These are phyloP conservation scores for Coregonus ussuriensis DNA, from an alignment of 2,797 vertebrate species.

Conservation along the genomic window DNA sequence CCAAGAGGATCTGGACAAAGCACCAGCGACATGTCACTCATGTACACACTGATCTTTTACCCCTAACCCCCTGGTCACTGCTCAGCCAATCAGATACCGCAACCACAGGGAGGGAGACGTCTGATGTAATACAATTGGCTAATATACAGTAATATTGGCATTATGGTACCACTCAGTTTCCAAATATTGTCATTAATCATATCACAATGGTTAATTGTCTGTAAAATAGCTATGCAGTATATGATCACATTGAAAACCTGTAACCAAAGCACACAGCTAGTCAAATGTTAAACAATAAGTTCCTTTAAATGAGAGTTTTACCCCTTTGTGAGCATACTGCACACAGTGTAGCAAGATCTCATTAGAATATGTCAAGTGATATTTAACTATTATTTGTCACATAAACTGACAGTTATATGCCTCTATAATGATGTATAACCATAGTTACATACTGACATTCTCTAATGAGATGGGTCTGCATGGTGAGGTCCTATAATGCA, in stretches of 20 bases:
- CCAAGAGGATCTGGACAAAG: conserved; percentile 17
- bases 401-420: not conserved
- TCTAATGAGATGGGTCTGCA: too few species aligned
- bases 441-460: too few species aligned
- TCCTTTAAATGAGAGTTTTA: too few species aligned
- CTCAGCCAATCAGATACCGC: not conserved
- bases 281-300: too few species aligned
- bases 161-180: not conserved
- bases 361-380: not conserved
- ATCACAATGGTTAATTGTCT: not conserved
- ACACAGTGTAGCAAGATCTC: not conserved
- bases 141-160: not conserved
- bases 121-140: not conserved
- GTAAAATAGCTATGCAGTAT: not conserved
- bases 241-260: too few species aligned
- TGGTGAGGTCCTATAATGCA: too few species aligned
- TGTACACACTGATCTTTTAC: not conserved
- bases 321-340: too few species aligned
- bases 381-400: too few species aligned
- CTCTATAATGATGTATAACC: too few species aligned
- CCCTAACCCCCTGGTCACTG: not conserved
- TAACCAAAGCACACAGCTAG: too few species aligned
- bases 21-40: conserved; percentile 14
- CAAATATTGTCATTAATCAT: not conserved
- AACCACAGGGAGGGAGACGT: not conserved